Base-by-base conservation (phyloP, 2,888 invertebrate species). In the Eueremaeus valkanovi region DNA sequence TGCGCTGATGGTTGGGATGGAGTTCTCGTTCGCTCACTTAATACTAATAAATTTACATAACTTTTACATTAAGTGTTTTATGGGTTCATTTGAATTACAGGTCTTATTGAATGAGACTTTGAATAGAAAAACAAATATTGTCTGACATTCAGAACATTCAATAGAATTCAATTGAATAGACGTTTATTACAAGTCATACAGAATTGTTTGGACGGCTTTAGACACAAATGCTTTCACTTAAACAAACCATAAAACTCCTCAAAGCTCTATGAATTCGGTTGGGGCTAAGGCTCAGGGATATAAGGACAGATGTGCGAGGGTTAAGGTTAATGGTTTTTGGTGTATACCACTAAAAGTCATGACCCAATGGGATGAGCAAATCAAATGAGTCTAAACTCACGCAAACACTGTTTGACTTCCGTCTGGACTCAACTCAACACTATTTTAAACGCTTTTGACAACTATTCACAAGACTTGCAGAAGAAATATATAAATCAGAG, bases 271-370 rank as follows among this genome's bases (percentile, higher is more conserved):
- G n/a, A 31, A 33, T 66, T 55, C 27, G 63, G 36, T 18, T 29
- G 63, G 11, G 21, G 36, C 6, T 11, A 21, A 9, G 36, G 63
- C 18, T 16, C 36, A 6, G 21, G 33, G 18, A 40, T n/a, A 36
- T 29, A 11, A 9, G 16, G 36, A 11, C 63, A 33, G 16, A 66
- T 66, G 63, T 66, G n/a, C n/a, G 63, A 66, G 63, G 36, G 36
- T 66, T 66, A 66, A 66, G 63, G 63, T 66, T 66, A 66, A 33
- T 33, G 63, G 9, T 29, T 31, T 58, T 16, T 58, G 27, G 24
- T 55, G 13, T 24, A 55, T 0, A 3, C 1, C 21, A 55, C 55
- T 18, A 16, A 58, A 31, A 29, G 13, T 58, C 8, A 24, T 49
- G 58, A 24, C 58, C 58, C 49, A 49, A n/a, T n/a, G 49, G 8